Evolutionary conservation across 2,888 invertebrate species (phyloP), one percentile per base, ranked within the genome.

Genomic region (Limnephilus lunatus): DNA sequence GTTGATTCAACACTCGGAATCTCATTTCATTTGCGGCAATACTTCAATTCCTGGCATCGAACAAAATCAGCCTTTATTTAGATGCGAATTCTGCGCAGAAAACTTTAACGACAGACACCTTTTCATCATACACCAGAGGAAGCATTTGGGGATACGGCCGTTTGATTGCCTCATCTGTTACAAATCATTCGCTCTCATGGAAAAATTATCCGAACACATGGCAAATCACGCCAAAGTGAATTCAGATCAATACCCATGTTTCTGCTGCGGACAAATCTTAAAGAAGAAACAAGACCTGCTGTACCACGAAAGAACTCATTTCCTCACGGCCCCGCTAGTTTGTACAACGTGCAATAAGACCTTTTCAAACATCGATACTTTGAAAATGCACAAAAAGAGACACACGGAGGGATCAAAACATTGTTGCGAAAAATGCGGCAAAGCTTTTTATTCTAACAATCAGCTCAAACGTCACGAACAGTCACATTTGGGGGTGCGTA

Each of bases 381-480:
- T 94, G 85, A 94, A 94, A 91, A 94, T 94, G 92, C 95, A 95
- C 80, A 91, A 94, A 89, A 95, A 94, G 92, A 93, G 95, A 11
- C 95, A 95, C 91, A 94, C 94, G 12, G 94, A 94, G 53, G 94
- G 94, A 3, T 94, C 94, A 48, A 94, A 94, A 53, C 94, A 94
- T 91, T 92, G 92, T 5, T 95, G 95, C 91, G 93, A 94, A 30
- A 93, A 93, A 5, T 95, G 95, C 90, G 94, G 94, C 2, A 94
- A 95, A 92, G 93, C 94, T 48, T 95, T 94, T 93, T 95, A 94
- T 91, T 94, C 94, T 3, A 95, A 94, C 92, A 94, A 94, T 0
- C 94, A 95, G 93, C 92, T 95, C 7, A 94, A 94, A n/a, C 94
- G 95, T 85, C 95, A 95, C 93, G 93, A 94, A 19, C 95, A 94